Percentiles rank a stretch among this genome's conserved stretches.
Conservation (phyloP, 2,113 vertebrate species). For the Catagonus wagneri region DNA sequence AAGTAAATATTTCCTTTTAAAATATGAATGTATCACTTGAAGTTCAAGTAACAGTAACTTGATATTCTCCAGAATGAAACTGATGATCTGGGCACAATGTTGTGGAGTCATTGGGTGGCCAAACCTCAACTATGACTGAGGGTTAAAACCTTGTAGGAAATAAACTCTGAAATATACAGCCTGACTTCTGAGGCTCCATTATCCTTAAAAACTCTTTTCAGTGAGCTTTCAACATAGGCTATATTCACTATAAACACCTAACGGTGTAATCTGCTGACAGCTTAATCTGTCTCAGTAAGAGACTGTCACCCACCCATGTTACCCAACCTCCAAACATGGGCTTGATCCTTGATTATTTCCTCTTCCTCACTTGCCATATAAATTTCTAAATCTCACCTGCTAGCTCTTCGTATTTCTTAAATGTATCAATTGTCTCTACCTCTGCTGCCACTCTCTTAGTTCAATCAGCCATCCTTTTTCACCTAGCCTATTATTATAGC, state of each 20-base stretch:
- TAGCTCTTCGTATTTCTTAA: conserved; percentile 4
- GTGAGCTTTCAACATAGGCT: background rate
- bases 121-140: background rate
- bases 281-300: conserved; percentile 8
- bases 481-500: background rate
- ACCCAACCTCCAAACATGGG: background rate
- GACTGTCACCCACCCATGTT: background rate
- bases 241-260: background rate
- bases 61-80: conserved; percentile 1
- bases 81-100: background rate
- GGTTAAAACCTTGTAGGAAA: background rate
- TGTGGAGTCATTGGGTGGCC: background rate
- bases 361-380: background rate
- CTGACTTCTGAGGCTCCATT: background rate
- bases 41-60: background rate
- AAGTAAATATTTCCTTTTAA: background rate
- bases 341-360: background rate
- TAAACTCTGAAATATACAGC: background rate
- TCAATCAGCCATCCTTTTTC: background rate
- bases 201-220: background rate
- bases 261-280: background rate
- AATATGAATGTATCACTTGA: background rate
- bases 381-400: background rate
- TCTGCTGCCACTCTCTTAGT: background rate
- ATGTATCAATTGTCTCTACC: background rate